phyloP scores from a whole-genome alignment of 2,888 invertebrate genomes.

The Hoplodrina blanda region DNA sequence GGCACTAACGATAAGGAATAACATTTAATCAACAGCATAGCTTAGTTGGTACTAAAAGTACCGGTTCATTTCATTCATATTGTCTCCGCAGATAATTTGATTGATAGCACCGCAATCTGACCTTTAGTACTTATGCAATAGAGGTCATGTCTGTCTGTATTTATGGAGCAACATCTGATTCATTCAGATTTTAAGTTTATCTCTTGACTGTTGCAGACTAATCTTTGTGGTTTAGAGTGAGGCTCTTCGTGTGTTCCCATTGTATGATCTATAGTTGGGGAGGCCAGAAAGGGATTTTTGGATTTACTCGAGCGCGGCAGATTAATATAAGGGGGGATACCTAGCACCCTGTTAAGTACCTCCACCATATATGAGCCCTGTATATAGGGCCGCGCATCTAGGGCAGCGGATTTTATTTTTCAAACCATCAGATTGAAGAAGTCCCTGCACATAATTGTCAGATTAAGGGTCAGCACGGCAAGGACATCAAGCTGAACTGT shows the following conservation, averaged over 20 bases:
- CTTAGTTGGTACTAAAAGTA: slow-evolving; percentile 69
- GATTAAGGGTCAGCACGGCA: too few relatives aligned
- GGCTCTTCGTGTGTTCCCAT: not conserved
- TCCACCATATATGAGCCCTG: too few relatives aligned
- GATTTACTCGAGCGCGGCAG: too few relatives aligned
- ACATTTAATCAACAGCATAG: slow-evolving; percentile 42
- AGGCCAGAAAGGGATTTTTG: too few relatives aligned
- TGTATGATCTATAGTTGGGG: not conserved
- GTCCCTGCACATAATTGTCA: too few relatives aligned
- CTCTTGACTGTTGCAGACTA: slow-evolving; percentile 27
- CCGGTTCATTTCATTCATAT: slow-evolving; percentile 83
- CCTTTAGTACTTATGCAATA: slow-evolving; percentile 55
- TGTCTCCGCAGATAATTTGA: slow-evolving; percentile 64
- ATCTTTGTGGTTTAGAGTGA: slow-evolving; percentile 22
- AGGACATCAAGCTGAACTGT: too few relatives aligned
- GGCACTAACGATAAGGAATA: slow-evolving; percentile 31
- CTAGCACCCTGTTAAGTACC: too few relatives aligned
- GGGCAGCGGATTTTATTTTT: too few relatives aligned
- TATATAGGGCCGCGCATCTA: too few relatives aligned
- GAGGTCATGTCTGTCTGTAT: slow-evolving; percentile 32
- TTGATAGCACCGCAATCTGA: slow-evolving; percentile 59
- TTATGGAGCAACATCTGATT: slow-evolving; percentile 48
- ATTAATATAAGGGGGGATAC: too few relatives aligned
- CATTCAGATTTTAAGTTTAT: slow-evolving; percentile 50
- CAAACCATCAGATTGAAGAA: too few relatives aligned